Percentiles rank a stretch among this genome's conserved stretches.
These are phyloP conservation scores for Blera fallax DNA, from an alignment of 2,888 invertebrate species.

Conservation along the genomic window DNA sequence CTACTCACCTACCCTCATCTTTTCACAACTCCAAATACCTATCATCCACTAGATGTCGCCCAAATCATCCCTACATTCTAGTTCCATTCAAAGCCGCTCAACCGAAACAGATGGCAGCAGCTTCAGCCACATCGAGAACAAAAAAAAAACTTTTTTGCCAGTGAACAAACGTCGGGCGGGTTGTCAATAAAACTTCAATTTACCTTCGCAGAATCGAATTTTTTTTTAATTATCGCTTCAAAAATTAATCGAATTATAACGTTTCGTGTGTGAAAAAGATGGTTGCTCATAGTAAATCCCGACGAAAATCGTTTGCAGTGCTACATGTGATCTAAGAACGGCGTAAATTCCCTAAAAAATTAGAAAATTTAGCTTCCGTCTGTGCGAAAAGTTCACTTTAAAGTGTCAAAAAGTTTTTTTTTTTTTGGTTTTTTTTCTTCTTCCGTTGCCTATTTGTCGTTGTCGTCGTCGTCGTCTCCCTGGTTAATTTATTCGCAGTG, in stretches of 20 bases:
- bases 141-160: slow-evolving; percentile 41
- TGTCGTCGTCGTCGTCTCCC: slow-evolving; percentile 42
- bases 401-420: slow-evolving; percentile 62
- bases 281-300: neutral
- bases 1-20: neutral
- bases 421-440: slow-evolving; percentile 8
- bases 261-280: slow-evolving; percentile 23
- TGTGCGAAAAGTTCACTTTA: slow-evolving; percentile 49
- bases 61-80: slow-evolving; percentile 38
- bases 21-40: neutral
- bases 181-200: slow-evolving; percentile 68
- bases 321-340: slow-evolving; percentile 10
- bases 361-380: slow-evolving; percentile 16
- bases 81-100: slow-evolving; percentile 28
- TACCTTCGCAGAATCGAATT: slow-evolving; percentile 40
- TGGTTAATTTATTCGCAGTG: slow-evolving; percentile 63
- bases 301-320: neutral
- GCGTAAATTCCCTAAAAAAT: slow-evolving; percentile 12
- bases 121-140: slow-evolving; percentile 16
- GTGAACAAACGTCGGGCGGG: slow-evolving; percentile 68
- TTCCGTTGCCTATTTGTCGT: slow-evolving; percentile 38
- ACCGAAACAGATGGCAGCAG: slow-evolving; percentile 64
- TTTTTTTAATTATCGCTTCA: slow-evolving; percentile 17
- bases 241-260: slow-evolving; percentile 54
- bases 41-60: slow-evolving; percentile 20